Base-by-base conservation (phyloP, 2,888 invertebrate genomes). In the Sicus ferrugineus region DNA sequence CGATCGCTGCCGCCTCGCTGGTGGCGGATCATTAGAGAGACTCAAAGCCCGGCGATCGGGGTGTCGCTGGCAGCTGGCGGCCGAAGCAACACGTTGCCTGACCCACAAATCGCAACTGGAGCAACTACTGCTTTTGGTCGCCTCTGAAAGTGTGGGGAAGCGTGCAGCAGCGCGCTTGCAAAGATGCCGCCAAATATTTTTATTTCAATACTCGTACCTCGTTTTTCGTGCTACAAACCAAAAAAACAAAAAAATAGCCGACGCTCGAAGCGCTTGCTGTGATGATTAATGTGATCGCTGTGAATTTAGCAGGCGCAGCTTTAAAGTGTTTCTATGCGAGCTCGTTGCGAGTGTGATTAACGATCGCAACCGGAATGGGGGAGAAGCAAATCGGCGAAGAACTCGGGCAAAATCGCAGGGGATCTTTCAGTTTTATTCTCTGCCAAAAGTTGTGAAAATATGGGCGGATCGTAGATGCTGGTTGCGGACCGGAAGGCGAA, bases 111-210 rank as follows among this genome's bases (percentile, higher is more conserved):
- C 54, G 3, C 16, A 67, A 59, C 59, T 67, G 67, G 67, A 67
- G 67, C 67, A 67, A 67, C 67, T 67, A 67, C 67, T 67, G 67
- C 59, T 67, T 59, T 67, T 67, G 38, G 38, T 34, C 48, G 26
- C 14, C 28, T 9, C 6, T 28, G 14, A 28, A 54, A 54, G 50
- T 42, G 14, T 42, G 16, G 9, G 42, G 14, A 4, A 42, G 42
- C 14, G 14, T 42, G 14, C n/a, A n/a, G n/a, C n/a, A n/a, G n/a
- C n/a, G n/a, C 16, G 42, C n/a, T 42, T 42, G 42, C 1, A 14
- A 16, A 42, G 16, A 42, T 7, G 42, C 42, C 42, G 42, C 42
- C 42, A 42, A 42, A 3, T 9, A 42, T 14, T 42, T 4, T 16
- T 42, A 42, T 16, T n/a, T 38, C 38, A 9, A 9, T 38, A 38